phyloP scores from a whole-genome alignment of 2,888 invertebrate species.

The Peribatodes rhomboidaria region DNA sequence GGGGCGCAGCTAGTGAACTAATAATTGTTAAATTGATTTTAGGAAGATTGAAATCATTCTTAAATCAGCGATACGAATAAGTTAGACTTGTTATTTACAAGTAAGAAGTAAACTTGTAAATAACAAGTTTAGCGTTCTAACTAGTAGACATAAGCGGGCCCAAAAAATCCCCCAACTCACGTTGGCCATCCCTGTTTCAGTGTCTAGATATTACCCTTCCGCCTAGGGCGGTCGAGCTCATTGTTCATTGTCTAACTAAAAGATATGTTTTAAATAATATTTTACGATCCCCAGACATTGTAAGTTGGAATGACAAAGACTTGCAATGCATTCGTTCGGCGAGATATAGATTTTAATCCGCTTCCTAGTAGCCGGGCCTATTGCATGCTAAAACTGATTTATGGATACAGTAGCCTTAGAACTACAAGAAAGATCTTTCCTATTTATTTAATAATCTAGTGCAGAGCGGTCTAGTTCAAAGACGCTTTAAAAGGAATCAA shows the following conservation, averaged over 20 bases:
- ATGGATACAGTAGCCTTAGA: constrained; percentile 22
- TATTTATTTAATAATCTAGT: background rate
- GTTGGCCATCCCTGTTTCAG: constrained; percentile 32
- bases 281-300: constrained; percentile 54
- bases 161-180: background rate
- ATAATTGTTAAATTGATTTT: too few relatives aligned
- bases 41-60: too few relatives aligned
- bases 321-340: constrained; percentile 28
- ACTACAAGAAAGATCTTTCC: background rate
- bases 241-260: constrained; percentile 75
- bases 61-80: too few relatives aligned
- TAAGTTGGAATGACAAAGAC: constrained; percentile 52
- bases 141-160: background rate
- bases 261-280: constrained; percentile 62
- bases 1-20: too few relatives aligned
- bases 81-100: too few relatives aligned
- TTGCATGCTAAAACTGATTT: constrained; percentile 29
- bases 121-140: too few relatives aligned
- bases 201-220: constrained; percentile 57
- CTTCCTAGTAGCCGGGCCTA: constrained; percentile 28
- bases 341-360: constrained; percentile 35
- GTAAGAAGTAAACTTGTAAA: too few relatives aligned
- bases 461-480: background rate
- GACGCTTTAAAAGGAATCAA: background rate
- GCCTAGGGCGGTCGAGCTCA: constrained; percentile 70